phyloP scores from a whole-genome alignment of 2,113 vertebrate species.

The Elaphurus davidianus region DNA sequence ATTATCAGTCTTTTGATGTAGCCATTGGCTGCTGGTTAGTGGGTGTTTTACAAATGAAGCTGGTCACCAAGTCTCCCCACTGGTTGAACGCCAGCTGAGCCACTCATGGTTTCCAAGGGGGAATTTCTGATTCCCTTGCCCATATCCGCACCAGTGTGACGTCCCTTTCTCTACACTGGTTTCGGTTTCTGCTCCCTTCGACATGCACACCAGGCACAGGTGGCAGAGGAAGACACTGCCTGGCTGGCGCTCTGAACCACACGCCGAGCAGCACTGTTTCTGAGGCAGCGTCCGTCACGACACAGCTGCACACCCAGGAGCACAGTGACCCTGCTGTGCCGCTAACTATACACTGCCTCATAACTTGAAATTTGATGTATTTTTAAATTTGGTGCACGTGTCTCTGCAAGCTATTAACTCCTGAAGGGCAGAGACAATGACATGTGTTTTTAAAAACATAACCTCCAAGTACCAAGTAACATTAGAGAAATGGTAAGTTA shows the following conservation, averaged over 20 bases:
- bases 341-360: rapidly evolving
- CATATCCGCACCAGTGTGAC: neutral
- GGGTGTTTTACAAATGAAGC: neutral
- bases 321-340: neutral
- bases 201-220: neutral
- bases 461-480: neutral
- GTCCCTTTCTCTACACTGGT: neutral
- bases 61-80: no score
- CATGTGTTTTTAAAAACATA: neutral
- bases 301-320: rapidly evolving
- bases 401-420: neutral
- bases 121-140: neutral
- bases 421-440: neutral
- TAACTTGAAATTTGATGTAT: neutral
- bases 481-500: neutral
- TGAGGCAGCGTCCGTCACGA: neutral
- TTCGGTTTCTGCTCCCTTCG: neutral
- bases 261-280: neutral
- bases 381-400: neutral
- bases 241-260: neutral
- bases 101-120: neutral
- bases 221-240: neutral
- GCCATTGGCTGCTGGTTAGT: neutral
- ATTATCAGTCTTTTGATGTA: rapidly evolving
- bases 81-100: neutral